Conservation (phyloP, 2,113 vertebrate genomes). For the Pelecanoides urinatrix region DNA sequence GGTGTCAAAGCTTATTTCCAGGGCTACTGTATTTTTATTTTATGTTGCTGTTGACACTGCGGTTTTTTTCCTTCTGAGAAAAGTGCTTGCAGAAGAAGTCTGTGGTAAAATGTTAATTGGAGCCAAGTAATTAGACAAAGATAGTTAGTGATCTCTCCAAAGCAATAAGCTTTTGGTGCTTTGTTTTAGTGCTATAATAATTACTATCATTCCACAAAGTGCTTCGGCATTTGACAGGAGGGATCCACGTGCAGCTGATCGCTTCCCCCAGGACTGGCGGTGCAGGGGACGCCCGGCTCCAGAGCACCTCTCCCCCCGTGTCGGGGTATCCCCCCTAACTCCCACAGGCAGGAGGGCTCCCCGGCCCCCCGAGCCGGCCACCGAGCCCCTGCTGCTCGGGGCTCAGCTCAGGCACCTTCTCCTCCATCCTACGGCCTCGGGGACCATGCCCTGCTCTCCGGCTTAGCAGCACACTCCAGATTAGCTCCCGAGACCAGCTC, state of each 20-base stretch:
- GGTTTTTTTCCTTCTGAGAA: neutral
- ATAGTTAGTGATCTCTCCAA: slow-evolving; percentile 56
- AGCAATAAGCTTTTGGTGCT: slow-evolving; percentile 45
- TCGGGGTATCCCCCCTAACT: fast-evolving
- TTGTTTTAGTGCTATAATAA: slow-evolving; percentile 47
- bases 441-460: neutral
- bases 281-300: neutral
- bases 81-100: slow-evolving; percentile 24
- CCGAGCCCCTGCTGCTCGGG: neutral
- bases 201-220: slow-evolving; percentile 20
- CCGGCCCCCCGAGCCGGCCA: fast-evolving
- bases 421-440: neutral
- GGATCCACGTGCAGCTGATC: neutral
- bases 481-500: neutral
- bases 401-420: neutral
- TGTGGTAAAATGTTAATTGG: slow-evolving; percentile 60
- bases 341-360: neutral
- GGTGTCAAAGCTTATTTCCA: neutral
- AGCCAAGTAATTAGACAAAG: slow-evolving; percentile 67
- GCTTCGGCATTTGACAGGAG: neutral
- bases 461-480: neutral
- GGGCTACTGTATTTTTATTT: neutral
- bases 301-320: neutral
- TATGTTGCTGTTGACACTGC: neutral
- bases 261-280: neutral